These are phyloP conservation scores for Abscondita cerata DNA, from an alignment of 2,888 invertebrate species.

Conservation along the genomic window DNA sequence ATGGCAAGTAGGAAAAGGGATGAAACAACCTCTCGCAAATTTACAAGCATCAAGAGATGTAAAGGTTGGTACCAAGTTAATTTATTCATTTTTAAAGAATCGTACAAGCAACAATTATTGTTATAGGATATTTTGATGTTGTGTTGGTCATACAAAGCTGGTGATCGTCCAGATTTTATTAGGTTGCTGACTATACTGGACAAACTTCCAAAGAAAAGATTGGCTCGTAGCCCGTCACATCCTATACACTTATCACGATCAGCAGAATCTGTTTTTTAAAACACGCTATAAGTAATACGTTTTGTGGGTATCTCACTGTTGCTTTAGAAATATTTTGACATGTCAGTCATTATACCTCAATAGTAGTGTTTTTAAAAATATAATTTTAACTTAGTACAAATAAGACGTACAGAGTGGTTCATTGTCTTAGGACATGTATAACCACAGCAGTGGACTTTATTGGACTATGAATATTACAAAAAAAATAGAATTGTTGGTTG, in stretches of 20 bases:
- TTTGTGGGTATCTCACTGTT: constrained; percentile 21
- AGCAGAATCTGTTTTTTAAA: constrained; percentile 92
- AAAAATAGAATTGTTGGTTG: no score
- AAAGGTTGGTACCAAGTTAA: constrained; percentile 69
- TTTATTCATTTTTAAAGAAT: background rate
- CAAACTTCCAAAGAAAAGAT: constrained; percentile 91
- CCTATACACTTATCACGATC: constrained; percentile 96
- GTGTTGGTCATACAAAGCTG: constrained; percentile 91
- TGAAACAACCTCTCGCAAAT: constrained; percentile 94
- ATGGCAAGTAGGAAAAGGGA: constrained; percentile 97
- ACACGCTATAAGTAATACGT: constrained; percentile 12
- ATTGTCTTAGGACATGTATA: background rate
- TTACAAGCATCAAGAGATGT: constrained; percentile 95
- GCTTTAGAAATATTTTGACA: constrained; percentile 19
- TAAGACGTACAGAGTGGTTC: background rate
- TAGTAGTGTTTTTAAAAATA: constrained; percentile 18
- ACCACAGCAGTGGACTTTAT: no score
- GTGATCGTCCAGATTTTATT: constrained; percentile 90
- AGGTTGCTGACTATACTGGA: constrained; percentile 84
- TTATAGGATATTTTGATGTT: constrained; percentile 91
- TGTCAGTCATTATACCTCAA: constrained; percentile 25
- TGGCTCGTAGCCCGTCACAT: constrained; percentile 97
- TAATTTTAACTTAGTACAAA: constrained; percentile 31
- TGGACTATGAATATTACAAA: no score
- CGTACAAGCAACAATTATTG: background rate